A percentile compares a stretch with the other conserved stretches of the same genome.
phyloP scores from a whole-genome alignment of 2,797 vertebrate genomes.

The Poecilia wingei region DNA sequence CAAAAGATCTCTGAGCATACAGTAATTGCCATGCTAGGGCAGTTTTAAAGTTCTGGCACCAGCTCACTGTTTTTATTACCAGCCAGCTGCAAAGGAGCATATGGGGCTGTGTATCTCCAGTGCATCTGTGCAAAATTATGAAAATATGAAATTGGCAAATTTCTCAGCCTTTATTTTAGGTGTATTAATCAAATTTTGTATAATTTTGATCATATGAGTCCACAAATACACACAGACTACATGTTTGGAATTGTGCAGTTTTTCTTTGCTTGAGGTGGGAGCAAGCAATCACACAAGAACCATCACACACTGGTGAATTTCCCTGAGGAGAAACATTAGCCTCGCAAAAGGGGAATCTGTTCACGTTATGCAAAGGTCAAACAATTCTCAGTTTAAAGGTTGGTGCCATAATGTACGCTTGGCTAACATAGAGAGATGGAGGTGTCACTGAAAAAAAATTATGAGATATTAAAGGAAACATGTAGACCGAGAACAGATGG shows the following conservation, averaged over 20 bases:
- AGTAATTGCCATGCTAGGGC: not conserved
- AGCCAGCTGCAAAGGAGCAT: not conserved
- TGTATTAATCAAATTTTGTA: not conserved
- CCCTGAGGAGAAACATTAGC: not conserved
- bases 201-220: not conserved
- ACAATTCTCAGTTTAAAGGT: not conserved
- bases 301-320: not conserved
- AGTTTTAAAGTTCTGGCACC: not conserved
- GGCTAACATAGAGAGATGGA: not conserved
- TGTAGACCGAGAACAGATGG: not conserved
- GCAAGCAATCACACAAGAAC: not conserved
- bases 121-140: not conserved
- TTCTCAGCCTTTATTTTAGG: not conserved
- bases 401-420: not conserved
- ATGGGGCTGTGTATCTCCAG: not conserved
- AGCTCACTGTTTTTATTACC: not conserved
- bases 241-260: not conserved
- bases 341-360: not conserved
- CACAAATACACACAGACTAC: not conserved
- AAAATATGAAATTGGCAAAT: not conserved
- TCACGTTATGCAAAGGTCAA: conserved; percentile 2
- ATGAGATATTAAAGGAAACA: not conserved
- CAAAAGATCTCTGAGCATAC: not conserved
- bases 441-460: not conserved
- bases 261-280: not conserved